A percentile compares a stretch with the other conserved stretches of the same genome.
phyloP scores from a whole-genome alignment of 2,888 invertebrate species.

The Alentia gelatinosa region DNA sequence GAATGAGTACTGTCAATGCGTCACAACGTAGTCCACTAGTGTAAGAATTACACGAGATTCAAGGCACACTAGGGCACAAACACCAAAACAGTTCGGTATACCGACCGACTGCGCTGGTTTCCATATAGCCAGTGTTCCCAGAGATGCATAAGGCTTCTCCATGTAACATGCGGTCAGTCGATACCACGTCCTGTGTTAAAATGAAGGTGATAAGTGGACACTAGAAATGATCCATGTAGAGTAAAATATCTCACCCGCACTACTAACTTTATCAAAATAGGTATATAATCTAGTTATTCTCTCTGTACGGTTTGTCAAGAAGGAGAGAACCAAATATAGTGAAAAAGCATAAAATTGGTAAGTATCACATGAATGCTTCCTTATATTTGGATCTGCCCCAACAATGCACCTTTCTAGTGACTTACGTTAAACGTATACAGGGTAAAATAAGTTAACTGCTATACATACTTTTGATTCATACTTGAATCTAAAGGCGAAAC shows the following conservation, averaged over 20 bases:
- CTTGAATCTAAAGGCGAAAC: neutral
- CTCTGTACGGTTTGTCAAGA: neutral
- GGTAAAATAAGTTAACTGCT: neutral
- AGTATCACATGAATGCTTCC: neutral
- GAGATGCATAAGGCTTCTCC: too few relatives aligned
- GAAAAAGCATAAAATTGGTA: neutral
- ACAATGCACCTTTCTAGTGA: neutral
- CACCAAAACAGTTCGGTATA: too few relatives aligned
- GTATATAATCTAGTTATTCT: neutral
- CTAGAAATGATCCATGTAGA: neutral
- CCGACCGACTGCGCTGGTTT: too few relatives aligned
- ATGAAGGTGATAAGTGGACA: too few relatives aligned
- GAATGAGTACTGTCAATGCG: too few relatives aligned
- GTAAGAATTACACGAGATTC: too few relatives aligned
- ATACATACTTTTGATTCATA: neutral
- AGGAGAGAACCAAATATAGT: neutral
- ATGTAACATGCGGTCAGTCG: too few relatives aligned
- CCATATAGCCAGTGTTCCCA: too few relatives aligned
- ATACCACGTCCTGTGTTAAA: too few relatives aligned
- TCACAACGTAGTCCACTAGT: too few relatives aligned
- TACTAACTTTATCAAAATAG: neutral
- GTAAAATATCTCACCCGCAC: neutral
- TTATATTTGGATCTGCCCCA: neutral
- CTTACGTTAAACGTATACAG: neutral
- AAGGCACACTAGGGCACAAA: too few relatives aligned